A percentile compares a stretch with the other conserved stretches of the same genome.
Conservation (phyloP, 1,140 invertebrate genomes). For the Drosophila rhopaloa region DNA sequence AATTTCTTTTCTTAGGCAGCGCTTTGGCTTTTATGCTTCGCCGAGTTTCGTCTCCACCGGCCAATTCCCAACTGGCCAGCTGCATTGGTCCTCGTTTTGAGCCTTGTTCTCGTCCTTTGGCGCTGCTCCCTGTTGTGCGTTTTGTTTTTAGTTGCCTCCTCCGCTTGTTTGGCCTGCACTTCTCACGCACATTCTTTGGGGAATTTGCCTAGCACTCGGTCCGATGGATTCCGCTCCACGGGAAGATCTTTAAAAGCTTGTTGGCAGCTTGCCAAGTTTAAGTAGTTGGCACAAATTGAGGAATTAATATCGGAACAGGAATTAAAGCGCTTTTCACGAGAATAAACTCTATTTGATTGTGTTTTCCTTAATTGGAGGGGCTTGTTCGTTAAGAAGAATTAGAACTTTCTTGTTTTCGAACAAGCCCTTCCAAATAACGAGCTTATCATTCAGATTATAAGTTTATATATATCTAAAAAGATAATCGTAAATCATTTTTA, state of each 20-base stretch:
- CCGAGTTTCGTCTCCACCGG: slow-evolving; percentile 22
- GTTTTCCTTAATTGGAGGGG: no score
- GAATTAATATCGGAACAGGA: background rate
- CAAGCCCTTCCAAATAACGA: no score
- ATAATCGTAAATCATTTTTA: no score
- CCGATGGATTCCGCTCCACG: slow-evolving; percentile 4
- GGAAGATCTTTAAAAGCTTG: slow-evolving; percentile 48
- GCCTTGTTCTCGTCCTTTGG: slow-evolving; percentile 17
- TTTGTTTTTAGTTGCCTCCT: slow-evolving; percentile 61
- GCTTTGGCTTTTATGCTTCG: slow-evolving; percentile 67
- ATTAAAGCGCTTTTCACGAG: background rate
- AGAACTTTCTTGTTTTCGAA: no score
- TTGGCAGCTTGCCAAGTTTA: slow-evolving; percentile 23
- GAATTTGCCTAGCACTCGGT: slow-evolving; percentile 69
- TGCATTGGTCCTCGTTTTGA: slow-evolving; percentile 32
- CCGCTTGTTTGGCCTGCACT: slow-evolving; percentile 72
- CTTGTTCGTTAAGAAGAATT: no score
- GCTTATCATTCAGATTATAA: no score
- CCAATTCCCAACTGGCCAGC: slow-evolving; percentile 38
- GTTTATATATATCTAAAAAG: no score
- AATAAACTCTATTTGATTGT: no score
- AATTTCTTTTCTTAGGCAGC: slow-evolving; percentile 74
- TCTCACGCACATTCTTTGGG: slow-evolving; percentile 65
- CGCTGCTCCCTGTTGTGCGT: slow-evolving; percentile 62
- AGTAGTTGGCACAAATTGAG: slow-evolving; percentile 7